Evolutionary conservation across 2,888 invertebrate genomes (phyloP).

Genomic region (Cheilosia scutellata): DNA sequence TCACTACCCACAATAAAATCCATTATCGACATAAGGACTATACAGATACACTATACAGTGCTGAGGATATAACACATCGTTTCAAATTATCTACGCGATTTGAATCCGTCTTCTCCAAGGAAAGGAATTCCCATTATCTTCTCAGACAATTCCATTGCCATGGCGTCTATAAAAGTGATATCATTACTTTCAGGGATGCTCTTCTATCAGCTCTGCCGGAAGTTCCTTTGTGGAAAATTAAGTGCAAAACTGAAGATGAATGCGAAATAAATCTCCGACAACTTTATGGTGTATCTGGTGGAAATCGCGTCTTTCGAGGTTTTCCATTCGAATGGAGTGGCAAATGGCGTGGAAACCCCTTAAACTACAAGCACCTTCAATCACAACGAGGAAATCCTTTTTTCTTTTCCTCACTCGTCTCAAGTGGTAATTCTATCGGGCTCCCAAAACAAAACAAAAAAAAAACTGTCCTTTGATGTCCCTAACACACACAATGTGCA

Average conservation of each 20-base stretch:
- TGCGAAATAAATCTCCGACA: constrained; percentile 70
- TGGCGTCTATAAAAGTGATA: constrained; percentile 50
- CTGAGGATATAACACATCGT: constrained; percentile 41
- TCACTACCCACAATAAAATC: constrained; percentile 18
- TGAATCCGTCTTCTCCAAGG: constrained; percentile 45
- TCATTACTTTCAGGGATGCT: constrained; percentile 59
- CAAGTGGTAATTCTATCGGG: background rate
- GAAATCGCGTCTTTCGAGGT: constrained; percentile 54
- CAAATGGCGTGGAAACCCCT: constrained; percentile 66
- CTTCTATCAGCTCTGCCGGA: constrained; percentile 11
- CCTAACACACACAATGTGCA: background rate
- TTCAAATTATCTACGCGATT: constrained; percentile 70
- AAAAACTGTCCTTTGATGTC: constrained; percentile 10
- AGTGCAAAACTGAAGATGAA: constrained; percentile 71
- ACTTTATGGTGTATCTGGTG: constrained; percentile 31
- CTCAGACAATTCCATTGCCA: constrained; percentile 58
- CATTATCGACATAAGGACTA: constrained; percentile 39
- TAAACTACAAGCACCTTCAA: constrained; percentile 35
- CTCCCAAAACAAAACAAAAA: background rate
- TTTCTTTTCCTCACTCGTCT: background rate
- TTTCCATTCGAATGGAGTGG: constrained; percentile 56
- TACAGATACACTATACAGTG: background rate
- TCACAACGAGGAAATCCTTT: constrained; percentile 14
- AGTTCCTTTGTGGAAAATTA: constrained; percentile 61
- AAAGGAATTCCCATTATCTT: constrained; percentile 67